phyloP scores from a whole-genome alignment of 2,888 invertebrate species.

The Sphinx pinastri region DNA sequence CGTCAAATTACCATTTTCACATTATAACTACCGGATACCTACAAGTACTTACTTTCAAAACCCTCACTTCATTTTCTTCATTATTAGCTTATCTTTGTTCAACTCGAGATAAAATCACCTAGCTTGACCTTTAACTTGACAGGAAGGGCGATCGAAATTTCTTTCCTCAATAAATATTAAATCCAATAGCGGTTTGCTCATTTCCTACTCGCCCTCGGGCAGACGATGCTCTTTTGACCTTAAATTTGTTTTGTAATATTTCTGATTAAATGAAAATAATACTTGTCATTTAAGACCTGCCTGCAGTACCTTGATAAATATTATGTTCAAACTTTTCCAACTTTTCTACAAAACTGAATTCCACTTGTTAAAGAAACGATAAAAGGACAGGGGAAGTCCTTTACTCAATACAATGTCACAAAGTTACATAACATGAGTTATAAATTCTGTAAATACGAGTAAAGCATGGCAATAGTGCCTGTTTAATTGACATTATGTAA shows the following conservation, averaged over 20 bases:
- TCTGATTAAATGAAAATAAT: neutral
- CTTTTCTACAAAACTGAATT: too few relatives aligned
- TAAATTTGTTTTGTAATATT: neutral
- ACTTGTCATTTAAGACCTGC: too few relatives aligned
- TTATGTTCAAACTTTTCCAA: too few relatives aligned
- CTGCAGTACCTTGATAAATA: too few relatives aligned
- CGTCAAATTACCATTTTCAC: neutral
- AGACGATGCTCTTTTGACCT: slow-evolving; percentile 14
- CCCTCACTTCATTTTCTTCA: neutral
- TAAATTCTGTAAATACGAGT: neutral
- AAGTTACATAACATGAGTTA: neutral
- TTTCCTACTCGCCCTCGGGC: slow-evolving; percentile 2
- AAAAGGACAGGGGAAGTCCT: neutral
- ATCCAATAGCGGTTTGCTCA: slow-evolving; percentile 8
- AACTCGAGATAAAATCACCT: neutral
- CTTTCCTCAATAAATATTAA: slow-evolving; percentile 22
- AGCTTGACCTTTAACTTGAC: slow-evolving; percentile 20
- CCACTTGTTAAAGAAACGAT: too few relatives aligned
- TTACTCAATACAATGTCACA: too few relatives aligned
- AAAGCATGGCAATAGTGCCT: neutral
- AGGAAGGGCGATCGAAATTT: slow-evolving; percentile 37
- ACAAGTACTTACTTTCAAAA: neutral
- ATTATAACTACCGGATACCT: neutral
- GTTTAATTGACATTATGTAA: neutral
- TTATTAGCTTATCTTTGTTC: neutral